Evolutionary conservation across 2,888 invertebrate species (phyloP).

Genomic region (Watsonalla binaria): DNA sequence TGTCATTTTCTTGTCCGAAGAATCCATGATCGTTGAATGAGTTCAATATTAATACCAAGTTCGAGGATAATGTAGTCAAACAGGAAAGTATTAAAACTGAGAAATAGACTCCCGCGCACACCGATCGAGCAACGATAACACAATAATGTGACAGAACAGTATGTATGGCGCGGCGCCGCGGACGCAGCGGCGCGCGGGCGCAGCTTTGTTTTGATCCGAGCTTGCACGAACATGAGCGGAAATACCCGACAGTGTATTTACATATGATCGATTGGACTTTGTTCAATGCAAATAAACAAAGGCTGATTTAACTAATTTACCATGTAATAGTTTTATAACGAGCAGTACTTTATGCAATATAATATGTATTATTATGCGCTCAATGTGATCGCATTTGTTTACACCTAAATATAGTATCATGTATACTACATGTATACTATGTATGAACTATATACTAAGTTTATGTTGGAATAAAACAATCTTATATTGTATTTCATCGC

Average conservation of each 20-base stretch:
- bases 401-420: no score
- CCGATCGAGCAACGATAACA: constrained; percentile 34
- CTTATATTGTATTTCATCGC: no score
- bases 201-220: constrained; percentile 64
- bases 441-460: no score
- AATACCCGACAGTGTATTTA: constrained; percentile 52
- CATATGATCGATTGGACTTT: constrained; percentile 47
- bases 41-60: not conserved
- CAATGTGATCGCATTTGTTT: no score
- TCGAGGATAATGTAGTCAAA: not conserved
- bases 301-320: not conserved
- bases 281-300: constrained; percentile 30
- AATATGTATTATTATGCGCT: no score
- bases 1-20: constrained; percentile 42
- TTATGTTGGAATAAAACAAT: no score
- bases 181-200: constrained; percentile 19
- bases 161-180: constrained; percentile 9
- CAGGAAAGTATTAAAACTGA: not conserved
- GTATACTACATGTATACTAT: no score
- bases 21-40: constrained; percentile 54
- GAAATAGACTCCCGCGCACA: constrained; percentile 39
- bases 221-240: constrained; percentile 50
- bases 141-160: constrained; percentile 46
- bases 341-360: no score
- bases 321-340: no score